phyloP scores from a whole-genome alignment of 2,888 invertebrate genomes.

The Uropetala carovei region DNA sequence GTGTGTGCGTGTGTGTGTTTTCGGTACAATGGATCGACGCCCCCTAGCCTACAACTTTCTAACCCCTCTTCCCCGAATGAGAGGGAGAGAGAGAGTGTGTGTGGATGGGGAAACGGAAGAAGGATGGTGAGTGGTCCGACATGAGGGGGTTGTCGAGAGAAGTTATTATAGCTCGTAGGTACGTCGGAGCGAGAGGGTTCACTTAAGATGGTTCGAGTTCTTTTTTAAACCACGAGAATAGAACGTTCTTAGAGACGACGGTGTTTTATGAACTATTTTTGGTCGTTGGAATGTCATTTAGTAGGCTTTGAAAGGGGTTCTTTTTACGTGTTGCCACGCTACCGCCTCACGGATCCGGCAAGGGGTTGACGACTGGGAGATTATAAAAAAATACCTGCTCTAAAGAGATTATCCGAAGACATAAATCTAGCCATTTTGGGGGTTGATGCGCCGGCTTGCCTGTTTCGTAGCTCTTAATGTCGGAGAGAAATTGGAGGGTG shows the following conservation, averaged over 20 bases:
- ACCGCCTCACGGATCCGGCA: neutral
- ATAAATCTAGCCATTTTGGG: too few species aligned
- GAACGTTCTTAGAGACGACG: neutral
- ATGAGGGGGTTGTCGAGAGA: too few species aligned
- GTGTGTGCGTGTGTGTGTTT: neutral
- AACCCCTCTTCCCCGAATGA: neutral
- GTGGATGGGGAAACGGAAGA: too few species aligned
- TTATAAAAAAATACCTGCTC: too few species aligned
- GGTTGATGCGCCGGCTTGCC: too few species aligned
- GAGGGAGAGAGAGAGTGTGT: too few species aligned
- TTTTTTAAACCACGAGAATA: neutral
- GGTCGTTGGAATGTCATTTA: neutral
- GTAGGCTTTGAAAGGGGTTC: neutral
- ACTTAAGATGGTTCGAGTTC: neutral
- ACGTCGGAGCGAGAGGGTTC: neutral
- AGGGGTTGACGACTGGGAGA: neutral
- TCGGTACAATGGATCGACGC: constrained; percentile 5
- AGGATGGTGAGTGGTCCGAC: too few species aligned
- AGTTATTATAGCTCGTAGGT: neutral
- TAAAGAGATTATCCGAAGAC: too few species aligned
- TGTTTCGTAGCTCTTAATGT: too few species aligned
- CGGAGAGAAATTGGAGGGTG: too few species aligned
- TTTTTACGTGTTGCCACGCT: neutral
- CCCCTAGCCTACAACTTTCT: neutral
- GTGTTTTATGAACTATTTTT: constrained; percentile 29